Conservation (phyloP, 2,113 vertebrate genomes). For the Alosa alosa region DNA sequence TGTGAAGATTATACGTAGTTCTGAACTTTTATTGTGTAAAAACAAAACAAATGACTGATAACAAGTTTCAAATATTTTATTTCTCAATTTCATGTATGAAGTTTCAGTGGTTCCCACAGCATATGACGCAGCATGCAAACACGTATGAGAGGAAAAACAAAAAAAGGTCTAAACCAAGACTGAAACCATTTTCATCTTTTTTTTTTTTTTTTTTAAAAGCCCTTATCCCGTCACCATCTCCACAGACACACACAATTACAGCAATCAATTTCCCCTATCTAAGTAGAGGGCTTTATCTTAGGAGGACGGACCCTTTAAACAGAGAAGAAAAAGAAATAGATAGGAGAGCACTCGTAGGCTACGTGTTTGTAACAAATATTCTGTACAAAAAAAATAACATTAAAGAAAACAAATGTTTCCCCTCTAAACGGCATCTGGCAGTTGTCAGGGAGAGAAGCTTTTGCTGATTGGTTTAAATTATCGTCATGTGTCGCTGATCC, state of each 20-base stretch:
- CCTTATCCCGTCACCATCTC: slow-evolving; percentile 44
- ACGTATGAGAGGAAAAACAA: slow-evolving; percentile 56
- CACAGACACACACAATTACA: slow-evolving; percentile 49
- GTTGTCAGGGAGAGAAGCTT: slow-evolving; percentile 61
- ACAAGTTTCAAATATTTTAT: slow-evolving; percentile 82
- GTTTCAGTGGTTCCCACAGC: slow-evolving; percentile 85
- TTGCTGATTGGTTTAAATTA: slow-evolving; percentile 67
- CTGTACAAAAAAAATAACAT: slow-evolving; percentile 79
- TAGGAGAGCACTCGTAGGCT: slow-evolving; percentile 75
- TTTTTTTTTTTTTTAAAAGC: slow-evolving; percentile 10
- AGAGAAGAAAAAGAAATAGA: slow-evolving; percentile 60
- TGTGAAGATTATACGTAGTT: neutral
- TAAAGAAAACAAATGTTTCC: slow-evolving; percentile 60
- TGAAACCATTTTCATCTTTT: slow-evolving; percentile 55
- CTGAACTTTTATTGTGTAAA: neutral
- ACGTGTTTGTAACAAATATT: slow-evolving; percentile 85
- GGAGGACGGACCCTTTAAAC: slow-evolving; percentile 1
- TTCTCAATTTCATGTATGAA: slow-evolving; percentile 85
- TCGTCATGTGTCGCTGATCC: slow-evolving; percentile 72
- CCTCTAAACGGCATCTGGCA: slow-evolving; percentile 83
- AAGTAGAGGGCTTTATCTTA: slow-evolving; percentile 72
- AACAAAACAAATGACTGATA: slow-evolving; percentile 15
- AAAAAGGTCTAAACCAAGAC: slow-evolving; percentile 70
- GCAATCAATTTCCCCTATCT: slow-evolving; percentile 53
- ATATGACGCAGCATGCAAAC: slow-evolving; percentile 83